Base-by-base conservation (phyloP, 2,888 invertebrate genomes). In the Sphaerophoria taeniata region DNA sequence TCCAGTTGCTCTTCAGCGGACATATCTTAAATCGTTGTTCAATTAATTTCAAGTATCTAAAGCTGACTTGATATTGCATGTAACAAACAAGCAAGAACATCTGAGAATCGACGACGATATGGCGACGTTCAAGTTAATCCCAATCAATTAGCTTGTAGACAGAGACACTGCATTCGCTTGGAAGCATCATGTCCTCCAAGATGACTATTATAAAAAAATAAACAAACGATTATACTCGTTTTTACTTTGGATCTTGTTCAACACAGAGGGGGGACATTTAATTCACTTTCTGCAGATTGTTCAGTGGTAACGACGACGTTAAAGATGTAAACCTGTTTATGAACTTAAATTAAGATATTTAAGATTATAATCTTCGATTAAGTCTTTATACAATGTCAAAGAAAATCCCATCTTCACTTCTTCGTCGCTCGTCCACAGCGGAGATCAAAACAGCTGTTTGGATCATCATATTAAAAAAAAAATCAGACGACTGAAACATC, bases 221-320 rank as follows among this genome's bases (percentile, higher is more conserved):
- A 65, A 45, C n/a, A 61, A 61, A 61, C 36, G 14, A 63, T 24
- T 2, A 33, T 16, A 11, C 34, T 5, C 6, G 34, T 14, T 11
- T 43, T 0, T 43, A 11, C 4, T 11, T 11, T 1, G 6, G 11
- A 33, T 36, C 11, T 34, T 11, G 34, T 47, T 39, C 9, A 39
- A 43, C 9, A 9, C 9, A 43, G 9, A 34, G 16, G 12, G 11
- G 24, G 34, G 14, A 61, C 58, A 14, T 24, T 51, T 72, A 60
- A 75, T 75, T 76, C 53, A 76, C 65, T 76, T 81, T 81, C 67
- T 49, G 65, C 16, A 9, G 16, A 31, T 9, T 65, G 34, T 0
- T 34, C 11, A 14, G 0, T 43, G 6, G 9, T 2, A 4, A 9
- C 11, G 0, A 24, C 24, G 16, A 16, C 0, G 14, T 16, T 5